Percentiles rank a stretch among this genome's conserved stretches.
phyloP scores from a whole-genome alignment of 2,888 invertebrate species.

The Lithophane leautieri region DNA sequence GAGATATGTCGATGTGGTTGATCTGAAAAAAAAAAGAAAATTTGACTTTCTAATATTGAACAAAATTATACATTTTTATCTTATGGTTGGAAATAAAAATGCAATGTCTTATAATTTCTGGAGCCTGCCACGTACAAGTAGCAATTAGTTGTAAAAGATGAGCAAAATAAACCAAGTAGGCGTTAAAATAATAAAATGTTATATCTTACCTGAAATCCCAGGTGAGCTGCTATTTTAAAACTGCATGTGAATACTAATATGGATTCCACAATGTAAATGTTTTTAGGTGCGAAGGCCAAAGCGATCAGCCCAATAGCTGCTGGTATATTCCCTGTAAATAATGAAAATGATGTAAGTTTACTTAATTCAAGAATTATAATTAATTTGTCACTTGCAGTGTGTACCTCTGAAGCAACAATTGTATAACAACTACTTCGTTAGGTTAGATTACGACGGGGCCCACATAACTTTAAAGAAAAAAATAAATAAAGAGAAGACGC shows the following conservation, averaged over 20 bases:
- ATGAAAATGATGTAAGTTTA: background rate
- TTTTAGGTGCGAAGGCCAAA: slow-evolving; percentile 88
- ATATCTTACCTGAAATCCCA: slow-evolving; percentile 90
- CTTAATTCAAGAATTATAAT: background rate
- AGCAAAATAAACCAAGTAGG: background rate
- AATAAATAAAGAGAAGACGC: too few species aligned
- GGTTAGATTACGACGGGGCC: background rate
- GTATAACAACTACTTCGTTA: too few species aligned
- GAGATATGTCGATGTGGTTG: slow-evolving; percentile 95
- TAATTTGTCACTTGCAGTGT: background rate
- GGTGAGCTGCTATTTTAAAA: slow-evolving; percentile 91
- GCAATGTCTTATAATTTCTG: background rate
- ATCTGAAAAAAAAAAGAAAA: slow-evolving; percentile 81
- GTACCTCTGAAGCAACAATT: background rate
- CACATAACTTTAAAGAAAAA: background rate
- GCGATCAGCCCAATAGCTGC: slow-evolving; percentile 90
- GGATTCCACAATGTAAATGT: slow-evolving; percentile 88
- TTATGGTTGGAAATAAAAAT: background rate
- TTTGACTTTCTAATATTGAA: background rate
- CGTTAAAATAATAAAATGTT: background rate
- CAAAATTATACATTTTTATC: background rate
- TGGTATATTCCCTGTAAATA: slow-evolving; percentile 86
- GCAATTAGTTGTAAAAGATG: slow-evolving; percentile 4
- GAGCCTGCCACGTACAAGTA: background rate
- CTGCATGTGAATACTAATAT: slow-evolving; percentile 91